Conservation (phyloP, 92 coral and sea anemone species). For the Palythoa grandiflora region DNA sequence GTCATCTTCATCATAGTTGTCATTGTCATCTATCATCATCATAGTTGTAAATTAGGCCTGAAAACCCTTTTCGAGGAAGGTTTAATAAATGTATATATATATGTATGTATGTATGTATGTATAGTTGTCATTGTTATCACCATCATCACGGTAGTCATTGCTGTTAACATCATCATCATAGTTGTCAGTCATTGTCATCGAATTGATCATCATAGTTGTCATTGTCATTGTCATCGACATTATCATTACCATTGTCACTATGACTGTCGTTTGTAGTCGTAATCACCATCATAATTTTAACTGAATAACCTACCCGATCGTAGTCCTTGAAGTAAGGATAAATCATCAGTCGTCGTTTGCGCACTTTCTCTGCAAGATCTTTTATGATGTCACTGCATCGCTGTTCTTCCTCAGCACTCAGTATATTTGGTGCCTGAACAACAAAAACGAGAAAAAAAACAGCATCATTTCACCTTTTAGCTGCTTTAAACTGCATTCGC, state of each 20-base stretch:
- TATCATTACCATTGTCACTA: neutral
- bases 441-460: neutral
- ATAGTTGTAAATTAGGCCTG: no score
- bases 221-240: no score
- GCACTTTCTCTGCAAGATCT: slow-evolving; percentile 88
- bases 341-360: slow-evolving; percentile 94
- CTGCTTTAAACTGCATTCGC: neutral
- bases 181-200: no score
- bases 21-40: no score
- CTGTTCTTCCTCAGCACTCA: slow-evolving; percentile 81
- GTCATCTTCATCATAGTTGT: no score
- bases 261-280: neutral
- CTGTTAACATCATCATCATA: no score
- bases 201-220: no score
- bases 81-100: no score
- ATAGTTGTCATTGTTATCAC: no score
- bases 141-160: no score
- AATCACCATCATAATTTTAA: neutral
- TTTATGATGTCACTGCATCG: slow-evolving; percentile 80
- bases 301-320: slow-evolving; percentile 77
- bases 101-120: no score
- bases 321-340: slow-evolving; percentile 98
- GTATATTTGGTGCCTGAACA: slow-evolving; percentile 90
- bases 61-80: no score
- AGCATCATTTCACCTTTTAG: neutral